Conservation (phyloP, 2,113 vertebrate species). For the Elephas maximus region DNA sequence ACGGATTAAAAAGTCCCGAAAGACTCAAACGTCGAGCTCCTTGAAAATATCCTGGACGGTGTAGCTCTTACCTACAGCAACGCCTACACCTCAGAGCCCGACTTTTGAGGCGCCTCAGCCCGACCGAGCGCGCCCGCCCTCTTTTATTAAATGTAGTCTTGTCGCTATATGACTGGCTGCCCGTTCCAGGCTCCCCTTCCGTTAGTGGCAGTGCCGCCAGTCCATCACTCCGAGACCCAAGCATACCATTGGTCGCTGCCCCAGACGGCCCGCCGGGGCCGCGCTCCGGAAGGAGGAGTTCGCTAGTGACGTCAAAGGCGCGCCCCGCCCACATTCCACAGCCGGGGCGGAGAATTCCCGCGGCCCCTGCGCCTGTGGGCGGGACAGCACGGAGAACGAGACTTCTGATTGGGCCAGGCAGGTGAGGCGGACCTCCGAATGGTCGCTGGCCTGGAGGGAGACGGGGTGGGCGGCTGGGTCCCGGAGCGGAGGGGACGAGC, state of each 20-base stretch:
- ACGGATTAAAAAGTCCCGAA: not conserved
- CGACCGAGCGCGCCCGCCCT: not conserved
- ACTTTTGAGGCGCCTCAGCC: not conserved
- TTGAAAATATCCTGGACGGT: not conserved
- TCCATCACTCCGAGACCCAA: not conserved
- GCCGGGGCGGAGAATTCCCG: conserved; percentile 60
- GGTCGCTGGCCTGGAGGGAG: conserved; percentile 33
- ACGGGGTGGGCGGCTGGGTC: conserved; percentile 25
- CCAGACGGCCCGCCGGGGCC: not conserved
- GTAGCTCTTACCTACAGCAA: not conserved
- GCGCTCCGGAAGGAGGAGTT: not conserved
- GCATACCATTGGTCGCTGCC: conserved; percentile 76
- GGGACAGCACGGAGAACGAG: not conserved
- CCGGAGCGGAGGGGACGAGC: not conserved
- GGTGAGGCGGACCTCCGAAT: not conserved
- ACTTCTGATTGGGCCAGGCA: conserved; percentile 50
- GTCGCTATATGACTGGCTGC: conserved; percentile 86
- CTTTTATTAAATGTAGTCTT: conserved; percentile 87
- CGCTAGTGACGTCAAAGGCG: conserved; percentile 36
- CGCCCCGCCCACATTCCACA: conserved; percentile 84
- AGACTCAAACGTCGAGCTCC: not conserved
- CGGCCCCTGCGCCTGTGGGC: not conserved
- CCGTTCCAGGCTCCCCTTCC: rapidly evolving
- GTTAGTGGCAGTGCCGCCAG: not conserved
- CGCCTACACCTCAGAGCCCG: not conserved